A percentile compares a stretch with the other conserved stretches of the same genome.
Evolutionary conservation across 2,113 vertebrate species (phyloP).

Genomic region (Melanostigma gelatinosum): DNA sequence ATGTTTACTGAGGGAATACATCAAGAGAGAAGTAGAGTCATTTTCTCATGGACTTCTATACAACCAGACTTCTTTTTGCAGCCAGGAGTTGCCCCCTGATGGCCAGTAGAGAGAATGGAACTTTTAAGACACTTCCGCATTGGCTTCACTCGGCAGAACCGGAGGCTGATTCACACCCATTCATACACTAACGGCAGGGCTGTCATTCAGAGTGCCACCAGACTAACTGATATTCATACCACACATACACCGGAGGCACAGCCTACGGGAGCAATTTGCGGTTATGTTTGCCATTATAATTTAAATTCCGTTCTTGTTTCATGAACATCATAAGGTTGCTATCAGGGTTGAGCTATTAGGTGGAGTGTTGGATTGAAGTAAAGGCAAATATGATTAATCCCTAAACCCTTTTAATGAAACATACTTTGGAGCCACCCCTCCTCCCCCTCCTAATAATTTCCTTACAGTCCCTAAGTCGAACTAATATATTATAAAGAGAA

Average conservation of each 20-base stretch:
- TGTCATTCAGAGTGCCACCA: neutral
- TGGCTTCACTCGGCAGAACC: neutral
- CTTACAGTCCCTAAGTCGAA: neutral
- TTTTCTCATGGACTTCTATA: neutral
- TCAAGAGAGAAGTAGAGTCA: neutral
- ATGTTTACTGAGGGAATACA: too few species aligned
- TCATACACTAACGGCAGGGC: neutral
- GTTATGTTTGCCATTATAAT: neutral
- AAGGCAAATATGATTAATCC: neutral
- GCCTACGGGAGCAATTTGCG: neutral
- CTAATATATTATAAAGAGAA: neutral
- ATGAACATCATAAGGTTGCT: neutral
- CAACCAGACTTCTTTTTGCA: too few species aligned
- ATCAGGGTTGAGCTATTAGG: neutral
- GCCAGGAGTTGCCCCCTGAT: neutral
- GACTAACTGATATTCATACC: neutral
- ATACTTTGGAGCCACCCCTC: too few species aligned
- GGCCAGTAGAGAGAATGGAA: neutral
- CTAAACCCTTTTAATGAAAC: neutral
- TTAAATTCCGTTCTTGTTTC: neutral
- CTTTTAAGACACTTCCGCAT: neutral
- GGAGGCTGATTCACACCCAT: too few species aligned
- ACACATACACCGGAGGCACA: neutral
- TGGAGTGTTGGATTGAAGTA: neutral
- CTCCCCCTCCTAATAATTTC: neutral